A percentile compares a stretch with the other conserved stretches of the same genome.
These are phyloP conservation scores for Archivesica marissinica DNA, from an alignment of 1,140 invertebrate species.

Conservation along the genomic window DNA sequence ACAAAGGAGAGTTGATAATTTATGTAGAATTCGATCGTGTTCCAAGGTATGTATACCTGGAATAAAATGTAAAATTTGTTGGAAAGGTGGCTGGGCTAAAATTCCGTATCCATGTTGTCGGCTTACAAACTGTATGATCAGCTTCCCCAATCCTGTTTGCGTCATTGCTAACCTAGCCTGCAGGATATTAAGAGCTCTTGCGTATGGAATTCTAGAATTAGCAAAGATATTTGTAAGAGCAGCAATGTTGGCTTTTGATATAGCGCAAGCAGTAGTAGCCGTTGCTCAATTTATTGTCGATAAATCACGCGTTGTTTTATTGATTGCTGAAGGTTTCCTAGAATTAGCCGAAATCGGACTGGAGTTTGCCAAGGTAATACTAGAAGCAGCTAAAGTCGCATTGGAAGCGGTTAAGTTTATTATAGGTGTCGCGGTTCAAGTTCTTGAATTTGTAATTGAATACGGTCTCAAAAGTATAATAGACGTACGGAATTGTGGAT, in stretches of 20 bases:
- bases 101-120: slow-evolving; percentile 43
- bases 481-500: slow-evolving; percentile 60
- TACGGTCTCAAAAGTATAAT: slow-evolving; percentile 36
- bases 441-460: slow-evolving; percentile 42
- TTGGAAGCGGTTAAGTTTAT: slow-evolving; percentile 52
- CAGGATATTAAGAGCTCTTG: slow-evolving; percentile 14
- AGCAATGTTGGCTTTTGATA: slow-evolving; percentile 40
- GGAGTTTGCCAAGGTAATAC: slow-evolving; percentile 24
- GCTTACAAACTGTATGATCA: slow-evolving; percentile 50
- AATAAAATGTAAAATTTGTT: slow-evolving; percentile 40
- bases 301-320: slow-evolving; percentile 39
- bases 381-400: slow-evolving; percentile 32
- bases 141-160: slow-evolving; percentile 44
- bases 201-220: slow-evolving; percentile 35
- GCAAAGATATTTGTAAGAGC: slow-evolving; percentile 48
- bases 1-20: slow-evolving; percentile 60
- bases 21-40: slow-evolving; percentile 58
- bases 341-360: slow-evolving; percentile 17
- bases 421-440: slow-evolving; percentile 23
- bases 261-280: slow-evolving; percentile 36
- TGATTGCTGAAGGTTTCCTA: slow-evolving; percentile 26
- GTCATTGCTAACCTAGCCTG: slow-evolving; percentile 43
- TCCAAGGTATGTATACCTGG: slow-evolving; percentile 51
- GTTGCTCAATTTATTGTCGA: slow-evolving; percentile 54
- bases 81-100: background rate